Conservation (phyloP, 2,888 invertebrate genomes). For the Parapristionchus giblindavisi region DNA sequence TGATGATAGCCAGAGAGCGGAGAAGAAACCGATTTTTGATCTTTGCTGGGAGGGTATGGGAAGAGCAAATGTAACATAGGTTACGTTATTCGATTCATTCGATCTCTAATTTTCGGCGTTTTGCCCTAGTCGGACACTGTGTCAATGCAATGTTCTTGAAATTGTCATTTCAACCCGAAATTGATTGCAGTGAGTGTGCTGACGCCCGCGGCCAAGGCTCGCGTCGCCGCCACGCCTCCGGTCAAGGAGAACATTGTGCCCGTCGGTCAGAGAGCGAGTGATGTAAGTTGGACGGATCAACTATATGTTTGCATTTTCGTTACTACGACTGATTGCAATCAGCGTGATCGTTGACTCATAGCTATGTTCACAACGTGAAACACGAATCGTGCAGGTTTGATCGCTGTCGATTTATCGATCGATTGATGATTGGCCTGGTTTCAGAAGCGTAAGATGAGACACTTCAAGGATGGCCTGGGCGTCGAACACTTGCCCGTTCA, state of each 20-base stretch:
- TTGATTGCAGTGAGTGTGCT: constrained; percentile 16
- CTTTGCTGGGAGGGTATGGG: too few species aligned
- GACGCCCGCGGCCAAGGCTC: constrained; percentile 5
- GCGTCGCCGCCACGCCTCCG: constrained; percentile 8
- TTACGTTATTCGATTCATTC: too few species aligned
- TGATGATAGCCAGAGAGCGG: too few species aligned
- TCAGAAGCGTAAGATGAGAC: constrained; percentile 5
- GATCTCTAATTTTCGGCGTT: too few species aligned
- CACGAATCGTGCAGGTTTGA: neutral
- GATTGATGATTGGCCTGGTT: neutral
- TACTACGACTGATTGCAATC: too few species aligned
- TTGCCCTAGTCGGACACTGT: too few species aligned
- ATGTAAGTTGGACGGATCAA: neutral
- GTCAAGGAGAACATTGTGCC: constrained; percentile 32
- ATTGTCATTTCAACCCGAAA: neutral
- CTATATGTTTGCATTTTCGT: too few species aligned
- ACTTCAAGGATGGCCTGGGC: constrained; percentile 1
- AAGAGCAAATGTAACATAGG: too few species aligned
- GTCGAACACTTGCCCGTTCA: constrained; percentile 13
- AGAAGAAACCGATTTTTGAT: too few species aligned
- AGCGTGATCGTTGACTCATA: too few species aligned
- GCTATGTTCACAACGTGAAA: too few species aligned
- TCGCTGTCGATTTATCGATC: neutral
- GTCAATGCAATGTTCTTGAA: too few species aligned
- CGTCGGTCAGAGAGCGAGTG: constrained; percentile 33